phyloP scores from a whole-genome alignment of 2,113 vertebrate species.

The Noctilio leporinus region DNA sequence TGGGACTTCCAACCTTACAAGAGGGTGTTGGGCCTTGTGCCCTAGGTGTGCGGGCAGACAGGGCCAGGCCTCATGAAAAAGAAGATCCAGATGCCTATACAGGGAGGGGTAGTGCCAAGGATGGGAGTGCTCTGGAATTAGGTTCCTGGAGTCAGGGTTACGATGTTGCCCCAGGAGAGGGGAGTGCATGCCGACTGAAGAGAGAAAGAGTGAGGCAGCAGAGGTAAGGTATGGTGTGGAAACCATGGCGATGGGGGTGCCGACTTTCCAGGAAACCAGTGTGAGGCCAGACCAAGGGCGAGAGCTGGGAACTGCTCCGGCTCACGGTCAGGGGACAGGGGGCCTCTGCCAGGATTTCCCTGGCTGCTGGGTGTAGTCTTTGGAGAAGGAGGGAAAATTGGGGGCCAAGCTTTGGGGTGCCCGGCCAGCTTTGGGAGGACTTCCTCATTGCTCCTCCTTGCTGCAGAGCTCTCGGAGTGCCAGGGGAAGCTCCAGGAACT shows the following conservation, averaged over 20 bases:
- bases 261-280: background rate
- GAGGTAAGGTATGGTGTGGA: background rate
- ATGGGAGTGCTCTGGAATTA: background rate
- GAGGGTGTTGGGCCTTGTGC: background rate
- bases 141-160: background rate
- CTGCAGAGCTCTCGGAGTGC: conserved; percentile 84
- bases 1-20: background rate
- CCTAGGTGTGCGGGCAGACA: background rate
- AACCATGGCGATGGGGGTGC: background rate
- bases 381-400: background rate
- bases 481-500: conserved; percentile 88
- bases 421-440: background rate
- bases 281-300: background rate
- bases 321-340: accelerated
- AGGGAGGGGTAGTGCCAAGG: background rate
- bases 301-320: background rate
- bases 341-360: background rate
- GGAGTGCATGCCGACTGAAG: background rate
- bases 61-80: background rate
- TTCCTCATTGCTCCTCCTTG: too few species aligned
- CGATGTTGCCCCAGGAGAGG: background rate
- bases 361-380: background rate
- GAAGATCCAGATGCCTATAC: accelerated
- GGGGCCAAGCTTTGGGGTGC: too few species aligned
- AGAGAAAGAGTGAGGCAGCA: background rate